phyloP scores from a whole-genome alignment of 1,140 invertebrate genomes.

The Drosophila sproati region DNA sequence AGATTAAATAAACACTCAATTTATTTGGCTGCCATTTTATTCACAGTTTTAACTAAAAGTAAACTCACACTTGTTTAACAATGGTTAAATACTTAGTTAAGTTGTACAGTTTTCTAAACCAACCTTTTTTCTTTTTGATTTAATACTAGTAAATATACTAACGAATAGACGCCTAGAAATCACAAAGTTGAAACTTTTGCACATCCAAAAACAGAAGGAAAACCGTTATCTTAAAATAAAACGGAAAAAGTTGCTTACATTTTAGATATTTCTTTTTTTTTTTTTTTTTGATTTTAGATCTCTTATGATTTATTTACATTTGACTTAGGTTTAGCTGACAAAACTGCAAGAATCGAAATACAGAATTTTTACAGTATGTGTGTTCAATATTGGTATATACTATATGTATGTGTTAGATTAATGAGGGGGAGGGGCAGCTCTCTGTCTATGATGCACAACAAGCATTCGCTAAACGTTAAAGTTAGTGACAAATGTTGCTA shows the following conservation, averaged over 20 bases:
- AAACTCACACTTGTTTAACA: slow-evolving; percentile 51
- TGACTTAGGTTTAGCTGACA: slow-evolving; percentile 61
- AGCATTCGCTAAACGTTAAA: slow-evolving; percentile 45
- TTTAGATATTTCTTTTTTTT: slow-evolving; percentile 9
- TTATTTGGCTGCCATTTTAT: slow-evolving; percentile 67
- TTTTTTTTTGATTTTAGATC: slow-evolving; percentile 8
- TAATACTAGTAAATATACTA: slow-evolving; percentile 37
- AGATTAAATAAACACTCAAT: slow-evolving; percentile 60
- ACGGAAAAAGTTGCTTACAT: slow-evolving; percentile 34
- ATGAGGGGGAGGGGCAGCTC: slow-evolving; percentile 7
- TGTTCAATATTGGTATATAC: slow-evolving; percentile 29
- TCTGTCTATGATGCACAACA: slow-evolving; percentile 42
- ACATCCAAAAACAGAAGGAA: slow-evolving; percentile 13
- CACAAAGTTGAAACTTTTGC: slow-evolving; percentile 57
- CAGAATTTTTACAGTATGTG: slow-evolving; percentile 58
- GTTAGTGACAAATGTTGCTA: slow-evolving; percentile 50
- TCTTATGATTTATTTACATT: slow-evolving; percentile 70
- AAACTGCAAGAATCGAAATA: slow-evolving; percentile 24
- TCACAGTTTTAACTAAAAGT: slow-evolving; percentile 48
- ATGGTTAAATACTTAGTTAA: slow-evolving; percentile 50
- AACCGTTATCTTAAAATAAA: slow-evolving; percentile 11
- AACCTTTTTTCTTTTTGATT: slow-evolving; percentile 30
- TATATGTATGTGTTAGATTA: slow-evolving; percentile 6
- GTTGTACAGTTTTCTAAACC: slow-evolving; percentile 62
- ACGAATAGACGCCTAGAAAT: slow-evolving; percentile 59